Base-by-base conservation (phyloP, 2,113 vertebrate genomes). In the Melospiza melodia region DNA sequence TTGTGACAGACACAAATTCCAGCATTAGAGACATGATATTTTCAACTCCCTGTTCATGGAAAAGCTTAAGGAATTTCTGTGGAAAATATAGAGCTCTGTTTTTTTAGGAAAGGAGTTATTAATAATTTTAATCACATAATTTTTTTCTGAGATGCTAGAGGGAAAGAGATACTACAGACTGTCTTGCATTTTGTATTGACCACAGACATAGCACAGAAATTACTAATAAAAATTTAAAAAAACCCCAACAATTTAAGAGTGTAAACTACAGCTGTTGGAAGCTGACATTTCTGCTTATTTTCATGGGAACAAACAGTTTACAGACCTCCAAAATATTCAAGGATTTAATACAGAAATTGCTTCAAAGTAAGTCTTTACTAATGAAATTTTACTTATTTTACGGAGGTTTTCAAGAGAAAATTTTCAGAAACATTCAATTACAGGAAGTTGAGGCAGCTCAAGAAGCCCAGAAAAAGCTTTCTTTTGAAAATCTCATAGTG, bases 261-360 rank as follows among this genome's bases (percentile, higher is more conserved):
- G 9, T 33, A 37, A 59, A 37, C 21, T 12, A 15, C 7, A 10
- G 22, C 37, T 59, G 9, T 44, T 23, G 15, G 22, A 46, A 33
- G 4, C 9, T 19, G 22, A 15, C 15, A 54, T 49, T 94, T 84
- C 25, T 51, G 25, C 9, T 57, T 5, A 43, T 84, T 84, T 86
- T 59, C 23, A 73, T 3, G 5, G 19, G 3, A 43, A 49, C 61
- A 54, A 41, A 57, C 28, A 52, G 21, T n/a, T 62, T 67, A 78
- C 3, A 28, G 65, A n/a, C 10, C 1, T 0, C 2, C 5, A 9
- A 8, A 81, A 61, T 7, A 61, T 27, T 44, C 5, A 44, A 71
- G 9, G 7, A 3, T 35, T 93, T 76, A 12, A 52, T 24, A 51
- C 0, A 84, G 15, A 69, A 73, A 69, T 72, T 55, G 59, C 11